phyloP scores from a whole-genome alignment of 2,888 invertebrate genomes.

The Pogonocherus hispidulus region DNA sequence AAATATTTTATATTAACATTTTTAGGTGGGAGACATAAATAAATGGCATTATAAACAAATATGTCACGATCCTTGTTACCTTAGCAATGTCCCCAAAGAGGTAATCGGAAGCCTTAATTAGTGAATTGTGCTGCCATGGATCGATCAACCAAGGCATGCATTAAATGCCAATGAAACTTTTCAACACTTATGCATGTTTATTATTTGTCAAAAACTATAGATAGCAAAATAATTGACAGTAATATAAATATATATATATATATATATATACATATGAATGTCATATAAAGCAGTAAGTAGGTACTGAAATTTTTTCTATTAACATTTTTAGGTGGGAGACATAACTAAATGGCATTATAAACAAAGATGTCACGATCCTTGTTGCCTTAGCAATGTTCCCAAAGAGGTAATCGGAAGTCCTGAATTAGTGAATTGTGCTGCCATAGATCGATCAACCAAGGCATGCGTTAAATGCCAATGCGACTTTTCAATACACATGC shows the following conservation, averaged over 20 bases:
- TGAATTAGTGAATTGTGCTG: slow-evolving; percentile 58
- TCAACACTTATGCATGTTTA: slow-evolving; percentile 63
- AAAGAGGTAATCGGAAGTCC: slow-evolving; percentile 61
- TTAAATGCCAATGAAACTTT: slow-evolving; percentile 59
- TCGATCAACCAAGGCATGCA: slow-evolving; percentile 50
- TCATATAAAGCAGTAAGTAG: no score
- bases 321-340: slow-evolving; percentile 54
- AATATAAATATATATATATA: no score
- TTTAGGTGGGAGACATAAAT: slow-evolving; percentile 56
- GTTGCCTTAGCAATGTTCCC: slow-evolving; percentile 60
- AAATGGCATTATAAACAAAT: slow-evolving; percentile 60
- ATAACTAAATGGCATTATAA: slow-evolving; percentile 60
- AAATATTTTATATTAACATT: no score
- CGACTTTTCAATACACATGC: slow-evolving; percentile 61
- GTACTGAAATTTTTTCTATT: background rate
- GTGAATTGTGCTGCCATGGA: slow-evolving; percentile 59
- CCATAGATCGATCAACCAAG: slow-evolving; percentile 52
- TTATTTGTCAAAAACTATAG: slow-evolving; percentile 58
- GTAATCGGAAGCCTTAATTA: slow-evolving; percentile 60
- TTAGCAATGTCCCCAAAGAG: slow-evolving; percentile 60
- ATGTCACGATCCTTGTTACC: slow-evolving; percentile 63
- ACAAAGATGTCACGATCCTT: slow-evolving; percentile 63
- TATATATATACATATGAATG: no score
- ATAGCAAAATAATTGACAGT: slow-evolving; percentile 54
- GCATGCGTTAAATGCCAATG: slow-evolving; percentile 58